These are phyloP conservation scores for Momotus momota DNA, from an alignment of 2,797 vertebrate genomes.

Conservation along the genomic window DNA sequence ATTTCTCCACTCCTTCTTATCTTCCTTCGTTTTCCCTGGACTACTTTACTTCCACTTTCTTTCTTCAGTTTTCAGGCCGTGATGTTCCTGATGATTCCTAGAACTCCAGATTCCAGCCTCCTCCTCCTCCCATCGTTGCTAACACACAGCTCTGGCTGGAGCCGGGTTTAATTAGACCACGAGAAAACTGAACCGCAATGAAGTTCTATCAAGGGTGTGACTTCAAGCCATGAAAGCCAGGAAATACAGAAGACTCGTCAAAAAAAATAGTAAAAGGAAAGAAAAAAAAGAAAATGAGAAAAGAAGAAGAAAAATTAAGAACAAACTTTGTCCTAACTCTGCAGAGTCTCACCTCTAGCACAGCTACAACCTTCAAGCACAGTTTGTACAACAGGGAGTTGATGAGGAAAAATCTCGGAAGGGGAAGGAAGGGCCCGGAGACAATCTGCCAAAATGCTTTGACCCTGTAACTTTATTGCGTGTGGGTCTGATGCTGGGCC, in stretches of 20 bases:
- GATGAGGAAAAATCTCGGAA: slow-evolving; percentile 17
- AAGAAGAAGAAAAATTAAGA: not conserved
- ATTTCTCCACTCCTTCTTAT: not conserved
- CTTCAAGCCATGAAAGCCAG: slow-evolving; percentile 55
- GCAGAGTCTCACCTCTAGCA: not conserved
- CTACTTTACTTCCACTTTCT: not conserved
- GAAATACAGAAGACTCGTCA: not conserved
- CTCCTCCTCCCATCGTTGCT: slow-evolving; percentile 11
- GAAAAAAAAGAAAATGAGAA: not conserved
- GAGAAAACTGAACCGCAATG: slow-evolving; percentile 61
- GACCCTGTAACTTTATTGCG: not conserved
- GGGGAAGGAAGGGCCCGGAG: not conserved
- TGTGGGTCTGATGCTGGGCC: slow-evolving; percentile 28
- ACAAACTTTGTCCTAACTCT: not conserved
- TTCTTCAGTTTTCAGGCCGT: slow-evolving; percentile 28
- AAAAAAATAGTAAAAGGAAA: too few relatives aligned
- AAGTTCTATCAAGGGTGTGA: slow-evolving; percentile 53
- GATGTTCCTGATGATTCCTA: slow-evolving; percentile 42
- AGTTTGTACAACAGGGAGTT: not conserved
- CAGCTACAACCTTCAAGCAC: not conserved
- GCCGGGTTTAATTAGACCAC: slow-evolving; percentile 67
- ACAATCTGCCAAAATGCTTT: not conserved
- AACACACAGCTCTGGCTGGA: slow-evolving; percentile 50
- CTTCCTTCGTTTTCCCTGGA: not conserved
- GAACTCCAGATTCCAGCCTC: slow-evolving; percentile 39